Conservation (phyloP, 2,113 vertebrate genomes). For the Apaloderma vittatum region DNA sequence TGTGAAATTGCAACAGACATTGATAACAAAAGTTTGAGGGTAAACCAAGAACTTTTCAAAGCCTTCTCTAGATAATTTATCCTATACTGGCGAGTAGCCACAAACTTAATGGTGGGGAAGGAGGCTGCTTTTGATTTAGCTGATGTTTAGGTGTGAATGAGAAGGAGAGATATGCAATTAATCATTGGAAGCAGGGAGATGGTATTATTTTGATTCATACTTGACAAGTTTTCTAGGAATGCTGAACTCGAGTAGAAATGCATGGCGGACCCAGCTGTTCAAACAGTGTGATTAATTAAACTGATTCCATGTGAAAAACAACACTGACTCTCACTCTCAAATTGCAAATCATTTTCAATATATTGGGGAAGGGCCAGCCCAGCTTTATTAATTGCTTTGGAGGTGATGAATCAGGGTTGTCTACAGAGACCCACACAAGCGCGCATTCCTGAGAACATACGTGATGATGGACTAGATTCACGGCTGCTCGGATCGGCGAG, state of each 20-base stretch:
- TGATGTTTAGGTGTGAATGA: constrained; percentile 81
- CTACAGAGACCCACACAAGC: constrained; percentile 58
- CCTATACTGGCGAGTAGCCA: constrained; percentile 23
- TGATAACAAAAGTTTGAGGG: constrained; percentile 53
- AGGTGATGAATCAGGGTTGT: constrained; percentile 73
- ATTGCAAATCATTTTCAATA: constrained; percentile 80
- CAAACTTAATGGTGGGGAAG: not conserved
- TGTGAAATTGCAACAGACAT: constrained; percentile 28
- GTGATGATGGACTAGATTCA: constrained; percentile 58
- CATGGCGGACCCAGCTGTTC: constrained; percentile 92
- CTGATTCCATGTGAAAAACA: constrained; percentile 97
- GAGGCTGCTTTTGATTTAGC: constrained; percentile 79
- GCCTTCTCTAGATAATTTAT: constrained; percentile 60
- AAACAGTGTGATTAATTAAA: constrained; percentile 99
- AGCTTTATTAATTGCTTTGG: constrained; percentile 76
- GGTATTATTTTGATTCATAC: constrained; percentile 86
- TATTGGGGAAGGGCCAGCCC: constrained; percentile 73
- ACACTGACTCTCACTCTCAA: constrained; percentile 83
- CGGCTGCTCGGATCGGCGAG: not conserved
- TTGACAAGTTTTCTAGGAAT: constrained; percentile 84
- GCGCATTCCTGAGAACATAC: constrained; percentile 64
- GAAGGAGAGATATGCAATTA: constrained; percentile 75
- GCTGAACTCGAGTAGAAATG: constrained; percentile 82
- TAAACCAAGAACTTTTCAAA: constrained; percentile 54
- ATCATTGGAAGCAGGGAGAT: constrained; percentile 78